phyloP scores from a whole-genome alignment of 2,888 invertebrate genomes.

The Gerris lacustris region DNA sequence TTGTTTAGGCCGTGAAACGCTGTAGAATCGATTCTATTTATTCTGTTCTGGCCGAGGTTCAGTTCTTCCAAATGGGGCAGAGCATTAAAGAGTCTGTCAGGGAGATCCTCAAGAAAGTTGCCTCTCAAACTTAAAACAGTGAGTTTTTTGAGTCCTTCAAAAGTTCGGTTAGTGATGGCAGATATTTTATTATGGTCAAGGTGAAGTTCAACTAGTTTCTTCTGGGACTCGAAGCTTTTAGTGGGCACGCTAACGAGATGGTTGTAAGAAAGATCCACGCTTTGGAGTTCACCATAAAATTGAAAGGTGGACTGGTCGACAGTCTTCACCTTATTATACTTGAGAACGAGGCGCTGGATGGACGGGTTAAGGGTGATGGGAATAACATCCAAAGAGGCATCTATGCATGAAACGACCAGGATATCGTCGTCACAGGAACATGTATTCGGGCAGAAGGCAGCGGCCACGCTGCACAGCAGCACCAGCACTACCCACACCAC shows the following conservation, averaged over 20 bases:
- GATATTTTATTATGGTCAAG: conserved; percentile 76
- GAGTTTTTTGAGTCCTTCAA: conserved; percentile 61
- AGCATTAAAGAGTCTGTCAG: conserved; percentile 58
- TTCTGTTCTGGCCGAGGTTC: conserved; percentile 73
- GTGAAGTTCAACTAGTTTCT: conserved; percentile 68
- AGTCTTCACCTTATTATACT: conserved; percentile 74
- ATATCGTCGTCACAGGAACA: conserved; percentile 85
- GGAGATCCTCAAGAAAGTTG: conserved; percentile 68
- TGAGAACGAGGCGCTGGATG: conserved; percentile 69
- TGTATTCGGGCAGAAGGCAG: conserved; percentile 71
- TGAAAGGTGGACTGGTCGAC: conserved; percentile 66
- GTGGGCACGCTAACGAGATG: conserved; percentile 69
- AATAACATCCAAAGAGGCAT: conserved; percentile 73
- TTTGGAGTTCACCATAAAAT: conserved; percentile 75
- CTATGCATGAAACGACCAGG: conserved; percentile 71
- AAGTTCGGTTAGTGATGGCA: conserved; percentile 63
- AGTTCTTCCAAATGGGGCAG: conserved; percentile 68
- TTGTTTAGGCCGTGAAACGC: conserved; percentile 64
- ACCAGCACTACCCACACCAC: conserved; percentile 21
- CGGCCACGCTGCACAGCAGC: conserved; percentile 38
- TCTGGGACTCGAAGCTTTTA: conserved; percentile 66
- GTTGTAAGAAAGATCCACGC: conserved; percentile 72
- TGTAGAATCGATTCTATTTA: conserved; percentile 61
- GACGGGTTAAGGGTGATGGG: conserved; percentile 86
- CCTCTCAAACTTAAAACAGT: conserved; percentile 69